These are phyloP conservation scores for Xiphophorus hellerii DNA, from an alignment of 2,113 vertebrate species.

Conservation along the genomic window DNA sequence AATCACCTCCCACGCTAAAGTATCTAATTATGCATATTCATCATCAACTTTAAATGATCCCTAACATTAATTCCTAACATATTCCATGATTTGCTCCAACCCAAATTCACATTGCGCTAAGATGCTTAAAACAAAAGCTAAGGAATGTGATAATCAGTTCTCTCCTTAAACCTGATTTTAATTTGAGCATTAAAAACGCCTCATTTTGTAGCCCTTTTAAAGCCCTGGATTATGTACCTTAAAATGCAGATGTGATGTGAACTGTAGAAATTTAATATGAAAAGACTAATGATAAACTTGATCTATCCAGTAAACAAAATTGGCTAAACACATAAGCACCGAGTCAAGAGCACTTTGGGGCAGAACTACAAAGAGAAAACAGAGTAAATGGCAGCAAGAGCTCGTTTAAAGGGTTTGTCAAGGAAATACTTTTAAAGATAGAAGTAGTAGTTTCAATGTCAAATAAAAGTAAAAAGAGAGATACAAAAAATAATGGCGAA, in stretches of 20 bases:
- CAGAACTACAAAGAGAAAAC: too few relatives aligned
- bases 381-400: not conserved
- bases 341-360: too few relatives aligned
- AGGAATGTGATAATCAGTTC: accelerated
- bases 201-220: not conserved
- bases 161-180: slow-evolving; percentile 10
- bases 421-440: too few relatives aligned
- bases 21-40: not conserved
- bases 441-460: not conserved
- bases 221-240: not conserved
- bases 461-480: not conserved
- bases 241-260: too few relatives aligned
- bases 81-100: not conserved
- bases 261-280: too few relatives aligned
- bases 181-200: not conserved
- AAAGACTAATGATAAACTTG: too few relatives aligned
- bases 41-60: not conserved
- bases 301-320: too few relatives aligned
- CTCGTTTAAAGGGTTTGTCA: not conserved
- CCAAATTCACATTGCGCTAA: not conserved
- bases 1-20: not conserved
- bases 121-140: not conserved
- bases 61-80: not conserved
- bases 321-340: too few relatives aligned
- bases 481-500: not conserved